These are phyloP conservation scores for Onychomys leucogaster DNA, from an alignment of 2,797 vertebrate genomes.

Conservation along the genomic window DNA sequence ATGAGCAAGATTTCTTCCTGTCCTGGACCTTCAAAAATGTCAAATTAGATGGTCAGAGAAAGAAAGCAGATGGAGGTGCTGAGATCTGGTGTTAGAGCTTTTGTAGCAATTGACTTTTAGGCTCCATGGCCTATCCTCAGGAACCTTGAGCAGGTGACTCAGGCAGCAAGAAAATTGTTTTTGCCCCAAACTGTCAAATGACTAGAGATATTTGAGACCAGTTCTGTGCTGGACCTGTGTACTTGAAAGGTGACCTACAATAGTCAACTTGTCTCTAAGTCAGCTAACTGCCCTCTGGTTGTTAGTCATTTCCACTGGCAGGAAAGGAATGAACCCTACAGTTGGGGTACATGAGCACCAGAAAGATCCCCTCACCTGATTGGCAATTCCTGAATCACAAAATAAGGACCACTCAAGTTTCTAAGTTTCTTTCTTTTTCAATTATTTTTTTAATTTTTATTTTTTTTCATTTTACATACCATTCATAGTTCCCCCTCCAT, in stretches of 20 bases:
- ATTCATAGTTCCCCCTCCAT: no score
- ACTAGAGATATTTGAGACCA: neutral
- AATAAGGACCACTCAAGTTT: neutral
- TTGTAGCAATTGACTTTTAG: no score
- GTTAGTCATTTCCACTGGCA: no score
- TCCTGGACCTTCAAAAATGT: no score
- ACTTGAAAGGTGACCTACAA: neutral
- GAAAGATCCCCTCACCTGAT: neutral
- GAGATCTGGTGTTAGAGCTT: no score
- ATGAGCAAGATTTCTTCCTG: no score
- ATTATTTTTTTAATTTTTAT: neutral
- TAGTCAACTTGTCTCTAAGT: neutral
- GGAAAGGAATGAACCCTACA: neutral
- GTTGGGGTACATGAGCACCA: neutral
- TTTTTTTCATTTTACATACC: no score
- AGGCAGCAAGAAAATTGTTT: neutral
- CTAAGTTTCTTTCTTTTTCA: neutral
- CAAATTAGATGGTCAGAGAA: no score
- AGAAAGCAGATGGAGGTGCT: no score
- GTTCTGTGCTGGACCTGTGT: neutral
- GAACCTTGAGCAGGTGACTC: neutral
- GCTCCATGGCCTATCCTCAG: no score
- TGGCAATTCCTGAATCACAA: neutral
- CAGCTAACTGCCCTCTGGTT: neutral
- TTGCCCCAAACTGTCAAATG: neutral